These are phyloP conservation scores for Smithornis capensis DNA, from an alignment of 2,113 vertebrate species.

Conservation along the genomic window DNA sequence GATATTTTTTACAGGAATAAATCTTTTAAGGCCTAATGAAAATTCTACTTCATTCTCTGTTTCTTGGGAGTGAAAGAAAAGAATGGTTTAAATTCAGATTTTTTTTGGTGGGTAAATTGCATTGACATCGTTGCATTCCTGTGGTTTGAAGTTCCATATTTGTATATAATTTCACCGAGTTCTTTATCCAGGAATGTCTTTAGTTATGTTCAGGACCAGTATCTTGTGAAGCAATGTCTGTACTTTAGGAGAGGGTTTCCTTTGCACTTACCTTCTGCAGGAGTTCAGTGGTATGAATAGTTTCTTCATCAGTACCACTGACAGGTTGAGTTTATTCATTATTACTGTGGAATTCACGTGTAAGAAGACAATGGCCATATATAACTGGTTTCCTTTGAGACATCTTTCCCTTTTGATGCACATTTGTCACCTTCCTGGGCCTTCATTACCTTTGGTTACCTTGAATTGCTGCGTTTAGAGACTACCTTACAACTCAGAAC, in stretches of 20 bases:
- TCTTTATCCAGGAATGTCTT: not conserved
- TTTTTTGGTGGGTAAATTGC: not conserved
- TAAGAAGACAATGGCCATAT: not conserved
- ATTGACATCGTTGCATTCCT: not conserved
- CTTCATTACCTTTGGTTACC: not conserved
- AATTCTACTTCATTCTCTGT: not conserved
- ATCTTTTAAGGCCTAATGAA: not conserved
- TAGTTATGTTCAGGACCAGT: not conserved
- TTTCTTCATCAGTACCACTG: not conserved
- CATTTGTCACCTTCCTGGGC: not conserved
- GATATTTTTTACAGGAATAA: not conserved
- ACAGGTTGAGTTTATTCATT: not conserved
- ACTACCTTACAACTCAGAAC: not conserved
- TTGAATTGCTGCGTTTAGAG: not conserved
- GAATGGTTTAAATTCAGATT: not conserved
- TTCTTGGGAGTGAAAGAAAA: not conserved
- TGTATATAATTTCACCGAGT: not conserved
- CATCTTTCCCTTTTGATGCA: not conserved
- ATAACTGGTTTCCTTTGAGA: not conserved
- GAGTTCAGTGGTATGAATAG: not conserved
- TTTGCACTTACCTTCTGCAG: not conserved
- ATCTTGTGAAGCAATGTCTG: not conserved
- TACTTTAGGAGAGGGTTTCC: not conserved
- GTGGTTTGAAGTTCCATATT: not conserved
- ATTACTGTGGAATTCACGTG: not conserved